Evolutionary conservation across 2,888 invertebrate genomes (phyloP).

Genomic region (Uropetala carovei): DNA sequence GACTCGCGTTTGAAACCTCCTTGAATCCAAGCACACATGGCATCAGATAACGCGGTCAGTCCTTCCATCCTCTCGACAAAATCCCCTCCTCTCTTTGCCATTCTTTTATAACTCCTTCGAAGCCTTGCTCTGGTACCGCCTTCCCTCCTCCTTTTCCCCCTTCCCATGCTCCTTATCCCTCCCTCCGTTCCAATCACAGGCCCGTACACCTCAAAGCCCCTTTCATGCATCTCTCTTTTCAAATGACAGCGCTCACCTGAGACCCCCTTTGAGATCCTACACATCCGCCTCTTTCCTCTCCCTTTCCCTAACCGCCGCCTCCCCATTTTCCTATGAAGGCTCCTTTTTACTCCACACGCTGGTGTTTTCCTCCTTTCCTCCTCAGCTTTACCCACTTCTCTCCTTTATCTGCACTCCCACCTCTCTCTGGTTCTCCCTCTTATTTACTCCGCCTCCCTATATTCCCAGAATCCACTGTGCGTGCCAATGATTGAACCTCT

Average conservation of each 20-base stretch:
- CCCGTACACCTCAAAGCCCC: neutral
- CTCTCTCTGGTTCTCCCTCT: neutral
- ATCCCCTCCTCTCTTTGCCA: neutral
- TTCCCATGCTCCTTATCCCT: neutral
- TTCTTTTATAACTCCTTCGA: neutral
- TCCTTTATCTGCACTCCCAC: neutral
- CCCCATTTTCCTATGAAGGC: neutral
- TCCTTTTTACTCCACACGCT: too few relatives aligned
- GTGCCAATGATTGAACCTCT: conserved; percentile 17
- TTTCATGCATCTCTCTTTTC: conserved; percentile 33
- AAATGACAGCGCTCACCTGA: conserved; percentile 31
- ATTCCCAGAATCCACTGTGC: conserved; percentile 16
- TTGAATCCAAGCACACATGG: neutral
- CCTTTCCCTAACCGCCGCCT: neutral
- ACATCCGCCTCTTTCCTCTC: conserved; percentile 3
- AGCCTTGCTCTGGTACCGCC: too few relatives aligned
- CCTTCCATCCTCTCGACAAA: neutral
- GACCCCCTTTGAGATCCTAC: conserved; percentile 34
- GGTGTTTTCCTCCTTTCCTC: too few relatives aligned
- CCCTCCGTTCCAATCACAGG: neutral
- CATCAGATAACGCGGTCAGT: neutral
- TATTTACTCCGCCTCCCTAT: neutral
- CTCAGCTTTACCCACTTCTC: neutral
- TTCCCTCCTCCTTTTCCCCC: neutral
- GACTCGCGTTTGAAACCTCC: neutral